A percentile compares a stretch with the other conserved stretches of the same genome.
Conservation (phyloP, 2,797 vertebrate genomes). For the Amazonetta brasiliensis region DNA sequence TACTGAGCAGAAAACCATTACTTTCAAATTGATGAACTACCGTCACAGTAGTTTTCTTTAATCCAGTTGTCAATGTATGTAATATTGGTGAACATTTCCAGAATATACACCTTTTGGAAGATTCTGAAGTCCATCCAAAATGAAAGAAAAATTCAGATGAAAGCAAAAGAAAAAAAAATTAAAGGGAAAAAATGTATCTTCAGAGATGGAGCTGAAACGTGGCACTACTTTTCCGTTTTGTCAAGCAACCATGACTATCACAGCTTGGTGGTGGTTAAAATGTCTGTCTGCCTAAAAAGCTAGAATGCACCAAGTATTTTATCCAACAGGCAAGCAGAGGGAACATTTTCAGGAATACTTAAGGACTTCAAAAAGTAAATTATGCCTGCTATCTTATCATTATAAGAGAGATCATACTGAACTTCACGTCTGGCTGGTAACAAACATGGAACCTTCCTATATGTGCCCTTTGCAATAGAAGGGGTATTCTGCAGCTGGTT, state of each 20-base stretch:
- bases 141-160: not conserved
- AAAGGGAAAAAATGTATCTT: fast-evolving
- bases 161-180: not conserved
- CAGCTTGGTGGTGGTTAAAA: not conserved
- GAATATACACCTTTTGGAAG: not conserved
- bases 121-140: not conserved
- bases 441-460: not conserved
- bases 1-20: not conserved
- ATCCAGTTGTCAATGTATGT: not conserved
- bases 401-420: not conserved
- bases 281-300: not conserved
- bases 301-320: not conserved
- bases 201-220: not conserved
- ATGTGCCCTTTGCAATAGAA: not conserved
- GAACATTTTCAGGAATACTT: not conserved
- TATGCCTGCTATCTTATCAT: not conserved
- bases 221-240: not conserved
- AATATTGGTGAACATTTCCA: not conserved
- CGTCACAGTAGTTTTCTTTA: not conserved
- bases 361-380: not conserved
- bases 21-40: not conserved
- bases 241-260: not conserved
- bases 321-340: not conserved
- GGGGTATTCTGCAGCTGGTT: not conserved
- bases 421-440: not conserved